A percentile compares a stretch with the other conserved stretches of the same genome.
phyloP scores from a whole-genome alignment of 2,888 invertebrate species.

The Mechanitis messenoides region DNA sequence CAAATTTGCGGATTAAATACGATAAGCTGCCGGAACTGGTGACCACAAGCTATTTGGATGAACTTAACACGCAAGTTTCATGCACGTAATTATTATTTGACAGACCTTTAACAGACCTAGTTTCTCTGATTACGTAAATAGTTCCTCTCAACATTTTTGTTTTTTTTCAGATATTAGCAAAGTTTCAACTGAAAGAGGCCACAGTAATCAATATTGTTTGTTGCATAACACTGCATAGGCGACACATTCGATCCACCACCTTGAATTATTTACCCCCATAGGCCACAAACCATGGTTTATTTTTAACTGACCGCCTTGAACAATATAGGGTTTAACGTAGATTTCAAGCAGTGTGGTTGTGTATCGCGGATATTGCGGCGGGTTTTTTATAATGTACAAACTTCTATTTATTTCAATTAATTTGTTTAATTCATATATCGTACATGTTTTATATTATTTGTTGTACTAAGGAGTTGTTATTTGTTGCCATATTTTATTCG shows the following conservation, averaged over 20 bases:
- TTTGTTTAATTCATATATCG: not conserved
- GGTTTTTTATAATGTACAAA: not conserved
- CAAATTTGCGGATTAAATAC: too few species aligned
- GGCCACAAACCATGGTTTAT: slow-evolving; percentile 34
- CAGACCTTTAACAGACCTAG: too few species aligned
- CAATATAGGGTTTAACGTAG: slow-evolving; percentile 11
- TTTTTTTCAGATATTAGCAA: too few species aligned
- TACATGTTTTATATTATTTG: too few species aligned
- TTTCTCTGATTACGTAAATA: too few species aligned
- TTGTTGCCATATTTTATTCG: too few species aligned
- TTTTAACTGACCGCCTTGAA: slow-evolving; percentile 29
- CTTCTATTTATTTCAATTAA: not conserved
- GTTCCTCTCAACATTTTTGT: too few species aligned
- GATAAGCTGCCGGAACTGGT: too few species aligned
- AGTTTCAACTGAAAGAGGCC: slow-evolving; percentile 7
- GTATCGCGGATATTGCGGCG: slow-evolving; percentile 10
- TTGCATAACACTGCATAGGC: slow-evolving; percentile 35
- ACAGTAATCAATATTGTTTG: slow-evolving; percentile 25
- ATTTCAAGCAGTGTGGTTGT: slow-evolving; percentile 17
- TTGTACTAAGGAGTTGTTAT: too few species aligned
- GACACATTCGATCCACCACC: slow-evolving; percentile 43
- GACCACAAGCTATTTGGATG: too few species aligned
- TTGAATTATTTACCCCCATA: slow-evolving; percentile 53
- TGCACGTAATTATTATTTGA: too few species aligned
- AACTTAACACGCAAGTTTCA: too few species aligned